phyloP scores from a whole-genome alignment of 2,113 vertebrate species.

The Limnothrissa miodon region DNA sequence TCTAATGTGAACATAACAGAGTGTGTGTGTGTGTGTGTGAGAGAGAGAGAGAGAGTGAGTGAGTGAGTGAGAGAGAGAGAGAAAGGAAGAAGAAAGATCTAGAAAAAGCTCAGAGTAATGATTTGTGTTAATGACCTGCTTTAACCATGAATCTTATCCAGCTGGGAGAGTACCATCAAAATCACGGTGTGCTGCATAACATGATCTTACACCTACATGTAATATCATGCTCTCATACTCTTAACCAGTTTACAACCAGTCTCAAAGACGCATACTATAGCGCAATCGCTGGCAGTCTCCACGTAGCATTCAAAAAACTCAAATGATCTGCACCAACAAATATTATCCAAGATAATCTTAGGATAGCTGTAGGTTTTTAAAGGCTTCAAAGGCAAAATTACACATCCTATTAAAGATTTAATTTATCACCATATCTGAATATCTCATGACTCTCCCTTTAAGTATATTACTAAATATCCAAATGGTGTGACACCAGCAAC shows the following conservation, averaged over 20 bases:
- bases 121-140: not conserved
- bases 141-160: not conserved
- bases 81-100: no score
- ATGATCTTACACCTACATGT: not conserved
- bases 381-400: no score
- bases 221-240: not conserved
- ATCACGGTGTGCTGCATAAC: not conserved
- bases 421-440: not conserved
- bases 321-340: not conserved
- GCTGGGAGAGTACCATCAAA: not conserved
- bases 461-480: not conserved
- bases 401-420: not conserved
- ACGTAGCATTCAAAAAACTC: not conserved
- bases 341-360: no score
- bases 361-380: no score
- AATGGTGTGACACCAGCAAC: not conserved
- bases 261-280: no score
- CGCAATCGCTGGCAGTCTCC: not conserved
- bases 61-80: not conserved
- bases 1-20: not conserved
- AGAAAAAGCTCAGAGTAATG: no score
- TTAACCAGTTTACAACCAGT: not conserved
- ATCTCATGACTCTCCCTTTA: not conserved
- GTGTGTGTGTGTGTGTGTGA: not conserved
- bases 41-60: not conserved